These are phyloP conservation scores for Steinernema khuongi DNA, from an alignment of 1,140 invertebrate genomes.

Conservation along the genomic window DNA sequence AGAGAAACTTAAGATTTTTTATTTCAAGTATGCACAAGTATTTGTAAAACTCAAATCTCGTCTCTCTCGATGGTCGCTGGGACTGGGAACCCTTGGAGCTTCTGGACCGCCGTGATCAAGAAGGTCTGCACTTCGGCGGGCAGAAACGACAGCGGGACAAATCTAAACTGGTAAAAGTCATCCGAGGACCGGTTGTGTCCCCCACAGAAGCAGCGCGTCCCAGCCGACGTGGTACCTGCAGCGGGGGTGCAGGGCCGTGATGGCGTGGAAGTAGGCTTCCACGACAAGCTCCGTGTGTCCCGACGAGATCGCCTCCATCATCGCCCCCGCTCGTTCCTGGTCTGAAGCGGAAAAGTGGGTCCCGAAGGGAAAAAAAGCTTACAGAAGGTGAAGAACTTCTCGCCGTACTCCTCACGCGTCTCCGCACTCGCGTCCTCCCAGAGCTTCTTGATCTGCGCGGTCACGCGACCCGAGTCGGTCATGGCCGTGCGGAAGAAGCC, in stretches of 20 bases:
- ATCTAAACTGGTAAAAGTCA: background rate
- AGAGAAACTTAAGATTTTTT: background rate
- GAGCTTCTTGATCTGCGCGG: constrained; percentile 4
- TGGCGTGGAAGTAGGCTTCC: constrained; percentile 42
- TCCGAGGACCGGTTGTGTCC: background rate
- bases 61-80: background rate
- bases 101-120: background rate
- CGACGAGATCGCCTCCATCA: constrained; percentile 26
- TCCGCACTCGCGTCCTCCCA: constrained; percentile 26
- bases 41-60: background rate
- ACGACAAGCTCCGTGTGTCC: constrained; percentile 30
- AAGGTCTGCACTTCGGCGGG: background rate
- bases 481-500: constrained; percentile 39
- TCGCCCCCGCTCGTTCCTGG: background rate
- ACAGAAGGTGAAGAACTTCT: constrained; percentile 33
- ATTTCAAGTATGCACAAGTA: background rate
- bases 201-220: constrained; percentile 34
- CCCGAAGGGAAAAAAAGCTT: background rate
- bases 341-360: background rate
- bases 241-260: constrained; percentile 37
- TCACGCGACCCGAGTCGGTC: constrained; percentile 20
- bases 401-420: constrained; percentile 35
- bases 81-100: background rate
- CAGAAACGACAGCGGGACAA: background rate
- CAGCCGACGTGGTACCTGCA: constrained; percentile 36